A percentile compares a stretch with the other conserved stretches of the same genome.
Evolutionary conservation across 1,140 invertebrate species (phyloP).

Genomic region (Trichoplusia ni): DNA sequence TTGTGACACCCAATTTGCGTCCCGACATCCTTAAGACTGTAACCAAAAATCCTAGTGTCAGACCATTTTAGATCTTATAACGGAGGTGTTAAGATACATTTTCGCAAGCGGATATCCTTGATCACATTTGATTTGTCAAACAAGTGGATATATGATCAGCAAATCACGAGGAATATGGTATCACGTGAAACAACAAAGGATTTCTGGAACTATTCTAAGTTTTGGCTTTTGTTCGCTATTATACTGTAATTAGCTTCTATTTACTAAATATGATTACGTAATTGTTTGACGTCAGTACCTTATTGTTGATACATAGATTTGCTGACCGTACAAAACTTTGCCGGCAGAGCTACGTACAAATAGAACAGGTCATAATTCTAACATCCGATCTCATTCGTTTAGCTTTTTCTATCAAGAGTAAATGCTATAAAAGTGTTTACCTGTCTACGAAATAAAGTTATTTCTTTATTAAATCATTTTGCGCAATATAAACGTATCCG

Average conservation of each 20-base stretch:
- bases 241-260: not conserved
- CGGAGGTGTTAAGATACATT: not conserved
- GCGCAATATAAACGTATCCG: not conserved
- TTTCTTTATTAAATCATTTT: not conserved
- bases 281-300: conserved; percentile 2
- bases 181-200: conserved; percentile 2
- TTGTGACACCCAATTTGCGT: conserved; percentile 4
- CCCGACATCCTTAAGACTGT: not conserved
- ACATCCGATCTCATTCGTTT: no score
- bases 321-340: no score
- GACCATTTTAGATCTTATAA: conserved; percentile 5
- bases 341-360: no score
- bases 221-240: not conserved
- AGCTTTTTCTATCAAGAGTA: no score
- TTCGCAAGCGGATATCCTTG: not conserved
- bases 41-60: not conserved
- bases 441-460: not conserved
- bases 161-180: not conserved
- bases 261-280: not conserved
- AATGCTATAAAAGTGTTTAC: not conserved
- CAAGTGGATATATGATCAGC: not conserved
- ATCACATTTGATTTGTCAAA: conserved; percentile 3
- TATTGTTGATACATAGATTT: no score
- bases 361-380: no score
- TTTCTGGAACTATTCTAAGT: conserved; percentile 16